phyloP scores from a whole-genome alignment of 2,797 vertebrate genomes.

The Heteromormyrus szaboi region DNA sequence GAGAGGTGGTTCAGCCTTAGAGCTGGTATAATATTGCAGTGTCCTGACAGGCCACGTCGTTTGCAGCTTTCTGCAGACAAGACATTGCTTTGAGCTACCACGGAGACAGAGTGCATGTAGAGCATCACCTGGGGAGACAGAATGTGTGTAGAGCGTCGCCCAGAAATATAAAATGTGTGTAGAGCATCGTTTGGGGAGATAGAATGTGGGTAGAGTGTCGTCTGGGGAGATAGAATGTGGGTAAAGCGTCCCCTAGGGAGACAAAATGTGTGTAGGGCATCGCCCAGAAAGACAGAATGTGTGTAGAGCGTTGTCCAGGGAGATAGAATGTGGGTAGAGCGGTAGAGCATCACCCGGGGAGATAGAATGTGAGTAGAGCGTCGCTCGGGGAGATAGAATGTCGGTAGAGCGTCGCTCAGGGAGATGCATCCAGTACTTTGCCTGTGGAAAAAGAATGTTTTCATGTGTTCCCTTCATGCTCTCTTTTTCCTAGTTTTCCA shows the following conservation, averaged over 20 bases:
- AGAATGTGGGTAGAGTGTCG: not conserved
- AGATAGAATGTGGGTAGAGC: not conserved
- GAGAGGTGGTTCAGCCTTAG: not conserved
- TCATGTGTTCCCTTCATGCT: not conserved
- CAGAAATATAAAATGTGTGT: not conserved
- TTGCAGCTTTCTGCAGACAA: not conserved
- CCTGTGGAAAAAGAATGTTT: not conserved
- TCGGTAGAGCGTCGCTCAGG: not conserved
- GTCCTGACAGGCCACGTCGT: not conserved
- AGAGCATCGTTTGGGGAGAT: not conserved
- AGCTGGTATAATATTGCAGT: not conserved
- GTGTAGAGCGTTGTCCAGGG: not conserved
- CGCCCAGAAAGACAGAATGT: accelerated
- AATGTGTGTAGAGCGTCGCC: not conserved
- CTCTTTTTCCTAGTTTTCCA: not conserved
- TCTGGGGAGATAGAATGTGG: not conserved
- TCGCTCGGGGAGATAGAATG: not conserved
- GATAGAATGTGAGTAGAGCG: not conserved
- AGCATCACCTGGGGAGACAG: not conserved
- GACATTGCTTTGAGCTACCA: not conserved
- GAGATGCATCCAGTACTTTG: not conserved
- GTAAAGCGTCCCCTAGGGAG: accelerated
- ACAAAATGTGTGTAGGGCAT: not conserved
- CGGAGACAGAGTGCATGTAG: not conserved
- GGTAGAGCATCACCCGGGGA: not conserved